Conservation (phyloP, 37 sponge, comb jelly and placozoan species). For the Aplysina aerophoba region DNA sequence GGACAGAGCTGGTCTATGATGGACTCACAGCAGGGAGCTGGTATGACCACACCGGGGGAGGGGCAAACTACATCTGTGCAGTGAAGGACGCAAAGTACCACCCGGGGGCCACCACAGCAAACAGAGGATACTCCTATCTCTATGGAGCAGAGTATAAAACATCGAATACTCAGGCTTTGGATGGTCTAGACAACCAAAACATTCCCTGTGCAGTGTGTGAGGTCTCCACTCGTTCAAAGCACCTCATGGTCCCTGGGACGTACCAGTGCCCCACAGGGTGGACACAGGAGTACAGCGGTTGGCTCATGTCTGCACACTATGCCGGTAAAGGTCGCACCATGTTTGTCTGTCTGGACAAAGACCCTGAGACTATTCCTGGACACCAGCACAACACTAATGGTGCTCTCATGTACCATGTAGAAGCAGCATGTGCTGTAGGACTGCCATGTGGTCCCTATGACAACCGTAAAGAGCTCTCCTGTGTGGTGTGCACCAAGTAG, state of each 20-base stretch:
- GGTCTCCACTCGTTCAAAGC: constrained; percentile 30
- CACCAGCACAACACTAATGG: constrained; percentile 22
- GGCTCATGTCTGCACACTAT: constrained; percentile 40
- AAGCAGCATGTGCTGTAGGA: constrained; percentile 42
- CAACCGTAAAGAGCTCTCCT: constrained; percentile 43
- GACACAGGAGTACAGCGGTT: constrained; percentile 67
- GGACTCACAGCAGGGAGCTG: constrained; percentile 26
- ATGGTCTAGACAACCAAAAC: constrained; percentile 19
- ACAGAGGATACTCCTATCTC: background rate
- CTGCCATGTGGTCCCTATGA: constrained; percentile 60
- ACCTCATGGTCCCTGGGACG: constrained; percentile 58
- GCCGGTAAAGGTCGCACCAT: constrained; percentile 20
- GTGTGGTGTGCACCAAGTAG: constrained; percentile 64
- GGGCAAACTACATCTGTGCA: constrained; percentile 58
- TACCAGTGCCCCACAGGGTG: constrained; percentile 38
- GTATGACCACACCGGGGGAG: constrained; percentile 47
- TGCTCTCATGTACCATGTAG: constrained; percentile 48
- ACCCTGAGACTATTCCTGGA: constrained; percentile 44
- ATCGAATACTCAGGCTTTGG: background rate
- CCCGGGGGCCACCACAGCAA: background rate
- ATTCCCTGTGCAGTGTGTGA: constrained; percentile 71
- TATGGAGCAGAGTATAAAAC: constrained; percentile 51
- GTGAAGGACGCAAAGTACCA: constrained; percentile 33
- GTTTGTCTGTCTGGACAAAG: constrained; percentile 62
- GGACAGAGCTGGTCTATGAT: constrained; percentile 18